These are phyloP conservation scores for Oikopleura vanhoeffeni DNA, from an alignment of 23 tunicate species.

Conservation along the genomic window DNA sequence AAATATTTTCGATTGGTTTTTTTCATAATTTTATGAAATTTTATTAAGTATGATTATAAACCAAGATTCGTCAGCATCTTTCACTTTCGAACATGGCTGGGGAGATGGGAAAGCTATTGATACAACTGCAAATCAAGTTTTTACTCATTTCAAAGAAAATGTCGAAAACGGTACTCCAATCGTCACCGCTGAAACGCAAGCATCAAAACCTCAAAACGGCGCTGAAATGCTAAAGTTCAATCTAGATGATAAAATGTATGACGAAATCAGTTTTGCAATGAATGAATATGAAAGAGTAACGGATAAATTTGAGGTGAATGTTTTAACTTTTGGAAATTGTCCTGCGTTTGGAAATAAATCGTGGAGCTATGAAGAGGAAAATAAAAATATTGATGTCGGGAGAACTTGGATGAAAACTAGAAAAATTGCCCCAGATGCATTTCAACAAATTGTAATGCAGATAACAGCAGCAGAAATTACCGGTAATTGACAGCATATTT, in stretches of 20 bases:
- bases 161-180: not conserved
- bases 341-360: not conserved
- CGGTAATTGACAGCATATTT: not conserved
- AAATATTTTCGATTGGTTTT: too few relatives aligned
- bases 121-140: not conserved
- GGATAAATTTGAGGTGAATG: not conserved
- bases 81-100: constrained; percentile 95
- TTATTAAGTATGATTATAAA: constrained; percentile 40
- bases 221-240: not conserved
- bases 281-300: not conserved
- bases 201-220: not conserved
- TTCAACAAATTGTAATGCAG: not conserved
- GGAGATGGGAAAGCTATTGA: constrained; percentile 46
- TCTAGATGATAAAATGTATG: not conserved
- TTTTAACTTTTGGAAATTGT: not conserved
- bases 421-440: not conserved
- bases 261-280: not conserved
- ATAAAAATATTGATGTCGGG: not conserved
- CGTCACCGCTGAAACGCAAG: not conserved
- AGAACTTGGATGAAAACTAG: not conserved
- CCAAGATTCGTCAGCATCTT: constrained; percentile 33
- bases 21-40: too few relatives aligned
- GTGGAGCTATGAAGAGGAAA: not conserved
- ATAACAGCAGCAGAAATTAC: not conserved
- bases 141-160: not conserved